These are phyloP conservation scores for Drosophila simulans DNA, from an alignment of 1,140 invertebrate species.

Conservation along the genomic window DNA sequence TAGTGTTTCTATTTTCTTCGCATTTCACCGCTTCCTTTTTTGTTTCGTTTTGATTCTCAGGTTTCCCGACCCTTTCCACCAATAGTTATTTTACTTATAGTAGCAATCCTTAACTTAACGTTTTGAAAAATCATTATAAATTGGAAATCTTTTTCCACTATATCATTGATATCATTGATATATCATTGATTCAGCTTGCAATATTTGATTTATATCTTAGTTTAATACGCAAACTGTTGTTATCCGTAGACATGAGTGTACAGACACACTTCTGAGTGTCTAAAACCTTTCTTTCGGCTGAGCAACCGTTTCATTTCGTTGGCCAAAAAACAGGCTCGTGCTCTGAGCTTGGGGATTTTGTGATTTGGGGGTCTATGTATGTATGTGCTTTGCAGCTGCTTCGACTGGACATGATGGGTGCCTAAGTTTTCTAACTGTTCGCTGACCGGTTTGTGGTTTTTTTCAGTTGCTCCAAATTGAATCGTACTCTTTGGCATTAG, in stretches of 20 bases:
- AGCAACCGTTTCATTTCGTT: conserved; percentile 15
- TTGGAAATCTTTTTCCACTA: no score
- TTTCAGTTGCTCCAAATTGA: conserved; percentile 38
- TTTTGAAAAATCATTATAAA: background rate
- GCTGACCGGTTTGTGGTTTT: conserved; percentile 18
- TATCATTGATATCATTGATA: background rate
- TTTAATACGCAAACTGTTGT: background rate
- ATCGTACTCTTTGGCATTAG: conserved; percentile 37
- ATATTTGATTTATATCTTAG: background rate
- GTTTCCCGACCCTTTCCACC: background rate
- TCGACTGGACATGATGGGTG: conserved; percentile 25
- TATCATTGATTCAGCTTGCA: background rate
- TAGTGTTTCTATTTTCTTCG: background rate
- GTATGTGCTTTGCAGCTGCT: conserved; percentile 14
- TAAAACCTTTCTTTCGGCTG: conserved; percentile 8
- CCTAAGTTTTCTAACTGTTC: conserved; percentile 30
- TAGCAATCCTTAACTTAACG: no score
- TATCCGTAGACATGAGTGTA: conserved; percentile 1
- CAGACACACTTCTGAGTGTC: conserved; percentile 18
- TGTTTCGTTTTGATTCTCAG: background rate
- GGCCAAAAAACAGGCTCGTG: conserved; percentile 35
- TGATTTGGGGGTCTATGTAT: conserved; percentile 6
- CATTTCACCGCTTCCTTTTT: background rate
- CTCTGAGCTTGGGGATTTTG: background rate
- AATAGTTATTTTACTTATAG: background rate